Evolutionary conservation across 1,140 invertebrate genomes (phyloP).

Genomic region (Halictus rubicundus): DNA sequence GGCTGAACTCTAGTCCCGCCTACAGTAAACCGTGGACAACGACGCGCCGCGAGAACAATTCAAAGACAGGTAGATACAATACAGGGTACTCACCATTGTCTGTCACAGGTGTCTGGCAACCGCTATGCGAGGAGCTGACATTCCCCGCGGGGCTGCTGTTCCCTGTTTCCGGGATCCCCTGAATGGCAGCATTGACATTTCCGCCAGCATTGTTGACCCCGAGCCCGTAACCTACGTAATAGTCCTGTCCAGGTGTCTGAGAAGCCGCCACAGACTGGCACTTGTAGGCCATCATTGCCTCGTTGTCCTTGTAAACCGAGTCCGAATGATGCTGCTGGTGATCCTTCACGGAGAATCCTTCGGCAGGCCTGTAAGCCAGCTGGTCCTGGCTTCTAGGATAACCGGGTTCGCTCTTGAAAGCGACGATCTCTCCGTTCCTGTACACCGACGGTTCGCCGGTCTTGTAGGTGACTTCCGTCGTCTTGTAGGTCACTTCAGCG

Average conservation of each 20-base stretch:
- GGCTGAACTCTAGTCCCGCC: too few relatives aligned
- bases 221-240: conserved; percentile 74
- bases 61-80: not conserved
- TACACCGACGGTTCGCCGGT: conserved; percentile 73
- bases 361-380: conserved; percentile 61
- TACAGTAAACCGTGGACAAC: too few relatives aligned
- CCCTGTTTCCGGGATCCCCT: conserved; percentile 64
- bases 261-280: conserved; percentile 36
- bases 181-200: conserved; percentile 68
- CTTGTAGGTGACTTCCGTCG: conserved; percentile 79
- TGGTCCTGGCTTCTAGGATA: conserved; percentile 66
- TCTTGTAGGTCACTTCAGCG: conserved; percentile 78
- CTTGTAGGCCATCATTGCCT: conserved; percentile 68
- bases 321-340: conserved; percentile 69
- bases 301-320: conserved; percentile 71
- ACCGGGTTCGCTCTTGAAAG: conserved; percentile 75
- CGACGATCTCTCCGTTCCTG: conserved; percentile 72
- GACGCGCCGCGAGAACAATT: not conserved
- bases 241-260: conserved; percentile 69
- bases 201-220: conserved; percentile 64
- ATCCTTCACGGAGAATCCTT: conserved; percentile 68
- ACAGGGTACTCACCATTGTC: conserved; percentile 71
- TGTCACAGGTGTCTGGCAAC: conserved; percentile 69
- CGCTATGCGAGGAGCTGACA: conserved; percentile 67
- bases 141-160: conserved; percentile 65